A percentile compares a stretch with the other conserved stretches of the same genome.
Conservation (phyloP, 1,140 invertebrate genomes). For the Pogonomyrmex californicus region DNA sequence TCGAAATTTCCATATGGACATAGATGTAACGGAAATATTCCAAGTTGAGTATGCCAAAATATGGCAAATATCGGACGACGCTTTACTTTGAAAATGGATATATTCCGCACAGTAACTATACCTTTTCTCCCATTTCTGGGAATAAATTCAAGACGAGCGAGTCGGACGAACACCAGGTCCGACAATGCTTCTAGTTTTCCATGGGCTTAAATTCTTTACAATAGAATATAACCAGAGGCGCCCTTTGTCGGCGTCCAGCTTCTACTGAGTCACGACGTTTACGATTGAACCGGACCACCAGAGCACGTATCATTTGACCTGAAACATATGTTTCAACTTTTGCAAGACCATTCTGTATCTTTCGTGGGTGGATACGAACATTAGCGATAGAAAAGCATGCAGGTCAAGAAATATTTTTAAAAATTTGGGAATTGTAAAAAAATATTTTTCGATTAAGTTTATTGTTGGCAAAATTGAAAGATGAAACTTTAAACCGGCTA, state of each 20-base stretch:
- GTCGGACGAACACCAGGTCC: conserved; percentile 76
- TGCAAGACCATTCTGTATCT: conserved; percentile 69
- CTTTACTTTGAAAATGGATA: conserved; percentile 1
- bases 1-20: background rate
- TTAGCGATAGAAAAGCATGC: background rate
- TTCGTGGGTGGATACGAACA: background rate
- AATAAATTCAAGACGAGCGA: conserved; percentile 78
- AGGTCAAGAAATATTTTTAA: background rate
- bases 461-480: too few relatives aligned
- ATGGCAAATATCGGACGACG: background rate
- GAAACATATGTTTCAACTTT: conserved; percentile 81
- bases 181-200: conserved; percentile 80
- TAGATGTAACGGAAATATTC: background rate
- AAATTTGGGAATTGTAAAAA: background rate
- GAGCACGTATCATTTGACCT: conserved; percentile 77
- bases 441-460: too few relatives aligned
- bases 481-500: background rate
- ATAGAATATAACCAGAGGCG: conserved; percentile 77
- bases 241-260: conserved; percentile 82
- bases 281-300: conserved; percentile 80
- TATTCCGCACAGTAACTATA: background rate
- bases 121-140: conserved; percentile 52
- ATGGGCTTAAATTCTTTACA: conserved; percentile 75
- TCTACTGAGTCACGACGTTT: conserved; percentile 70
- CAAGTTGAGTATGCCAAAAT: background rate